phyloP scores from a whole-genome alignment of 2,888 invertebrate species.

The Drosophila meridiana region DNA sequence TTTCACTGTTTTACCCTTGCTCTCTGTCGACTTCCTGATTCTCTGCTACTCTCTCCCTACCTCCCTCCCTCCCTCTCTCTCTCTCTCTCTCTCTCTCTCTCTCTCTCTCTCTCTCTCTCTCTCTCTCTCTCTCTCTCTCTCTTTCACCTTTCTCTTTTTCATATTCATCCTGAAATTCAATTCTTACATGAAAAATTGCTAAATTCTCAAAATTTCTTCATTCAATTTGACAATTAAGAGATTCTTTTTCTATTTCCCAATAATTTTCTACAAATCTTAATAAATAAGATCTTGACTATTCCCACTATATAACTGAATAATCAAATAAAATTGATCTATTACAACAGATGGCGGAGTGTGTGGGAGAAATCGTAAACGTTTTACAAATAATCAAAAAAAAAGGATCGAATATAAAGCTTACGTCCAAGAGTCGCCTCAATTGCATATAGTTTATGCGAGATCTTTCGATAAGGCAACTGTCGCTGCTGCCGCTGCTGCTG shows the following conservation, averaged over 20 bases:
- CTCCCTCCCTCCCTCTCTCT: too few relatives aligned
- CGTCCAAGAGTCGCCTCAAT: not conserved
- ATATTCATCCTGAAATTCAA: too few relatives aligned
- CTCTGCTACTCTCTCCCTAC: too few relatives aligned
- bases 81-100: too few relatives aligned
- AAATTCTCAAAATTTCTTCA: not conserved
- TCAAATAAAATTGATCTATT: not conserved
- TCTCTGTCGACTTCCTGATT: too few relatives aligned
- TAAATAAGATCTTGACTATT: not conserved
- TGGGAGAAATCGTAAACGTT: not conserved
- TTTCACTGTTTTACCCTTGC: too few relatives aligned
- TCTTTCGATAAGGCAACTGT: constrained; percentile 23
- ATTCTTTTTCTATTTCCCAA: not conserved
- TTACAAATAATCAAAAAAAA: not conserved
- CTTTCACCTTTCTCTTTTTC: too few relatives aligned
- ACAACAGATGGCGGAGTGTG: not conserved
- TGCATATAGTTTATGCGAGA: not conserved
- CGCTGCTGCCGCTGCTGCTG: constrained; percentile 4
- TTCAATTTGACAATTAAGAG: not conserved
- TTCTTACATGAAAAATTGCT: not conserved
- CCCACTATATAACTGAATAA: not conserved
- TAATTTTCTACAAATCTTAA: not conserved
- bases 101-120: too few relatives aligned
- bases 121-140: too few relatives aligned
- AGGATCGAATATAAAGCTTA: not conserved